These are phyloP conservation scores for Astur gentilis DNA, from an alignment of 2,113 vertebrate species.

Conservation along the genomic window DNA sequence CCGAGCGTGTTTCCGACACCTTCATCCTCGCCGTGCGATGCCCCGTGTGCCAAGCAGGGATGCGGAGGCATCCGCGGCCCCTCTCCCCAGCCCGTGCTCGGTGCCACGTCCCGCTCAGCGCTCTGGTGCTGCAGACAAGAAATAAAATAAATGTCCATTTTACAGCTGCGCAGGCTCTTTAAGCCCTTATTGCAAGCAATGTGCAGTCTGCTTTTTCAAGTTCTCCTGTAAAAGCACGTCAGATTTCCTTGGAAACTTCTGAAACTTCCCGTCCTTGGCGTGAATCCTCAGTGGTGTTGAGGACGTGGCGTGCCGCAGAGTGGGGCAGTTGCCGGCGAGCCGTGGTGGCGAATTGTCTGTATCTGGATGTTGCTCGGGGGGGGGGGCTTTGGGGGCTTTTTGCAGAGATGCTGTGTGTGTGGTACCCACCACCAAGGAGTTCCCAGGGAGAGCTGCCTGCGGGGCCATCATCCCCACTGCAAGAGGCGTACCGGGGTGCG, in stretches of 20 bases:
- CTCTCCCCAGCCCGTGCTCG: not conserved
- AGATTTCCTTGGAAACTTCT: not conserved
- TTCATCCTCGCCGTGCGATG: not conserved
- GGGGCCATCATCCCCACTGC: not conserved
- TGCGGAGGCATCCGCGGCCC: not conserved
- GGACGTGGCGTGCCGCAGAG: not conserved
- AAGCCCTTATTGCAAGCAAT: not conserved
- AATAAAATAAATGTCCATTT: not conserved
- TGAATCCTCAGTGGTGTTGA: not conserved
- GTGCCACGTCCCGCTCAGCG: not conserved
- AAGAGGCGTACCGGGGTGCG: not conserved
- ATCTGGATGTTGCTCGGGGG: not conserved
- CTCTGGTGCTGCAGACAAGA: not conserved
- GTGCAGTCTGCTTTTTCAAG: not conserved
- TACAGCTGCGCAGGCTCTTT: not conserved
- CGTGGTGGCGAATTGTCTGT: not conserved
- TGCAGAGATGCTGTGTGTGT: not conserved
- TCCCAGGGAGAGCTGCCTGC: not conserved
- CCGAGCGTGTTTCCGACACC: fast-evolving
- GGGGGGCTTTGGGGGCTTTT: not conserved
- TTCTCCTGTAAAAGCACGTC: not conserved
- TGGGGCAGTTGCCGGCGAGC: not conserved
- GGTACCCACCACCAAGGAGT: not conserved
- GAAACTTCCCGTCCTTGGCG: not conserved
- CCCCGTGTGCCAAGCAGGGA: not conserved